phyloP scores from a whole-genome alignment of 2,888 invertebrate genomes.

The Chironomus tentans region DNA sequence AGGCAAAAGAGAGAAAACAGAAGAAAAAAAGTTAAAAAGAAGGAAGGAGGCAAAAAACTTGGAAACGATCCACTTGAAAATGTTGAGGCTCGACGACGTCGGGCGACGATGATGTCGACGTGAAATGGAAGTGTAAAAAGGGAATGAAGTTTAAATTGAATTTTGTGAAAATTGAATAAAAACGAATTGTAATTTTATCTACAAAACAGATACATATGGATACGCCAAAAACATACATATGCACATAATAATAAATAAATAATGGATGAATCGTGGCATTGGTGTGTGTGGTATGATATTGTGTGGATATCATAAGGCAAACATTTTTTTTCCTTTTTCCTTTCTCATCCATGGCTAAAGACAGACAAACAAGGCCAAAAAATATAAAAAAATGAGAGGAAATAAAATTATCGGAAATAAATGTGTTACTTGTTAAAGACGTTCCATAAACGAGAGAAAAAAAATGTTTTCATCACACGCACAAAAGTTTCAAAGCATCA shows the following conservation, averaged over 20 bases:
- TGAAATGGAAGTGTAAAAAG: not conserved
- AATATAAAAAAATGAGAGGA: too few relatives aligned
- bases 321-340: not conserved
- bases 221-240: not conserved
- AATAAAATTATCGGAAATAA: too few relatives aligned
- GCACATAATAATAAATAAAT: not conserved
- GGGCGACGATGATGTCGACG: not conserved
- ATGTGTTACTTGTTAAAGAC: too few relatives aligned
- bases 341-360: too few relatives aligned
- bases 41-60: not conserved
- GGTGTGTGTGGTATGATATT: too few relatives aligned
- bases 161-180: slow-evolving; percentile 12
- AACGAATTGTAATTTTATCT: slow-evolving; percentile 5
- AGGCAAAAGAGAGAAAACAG: not conserved
- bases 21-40: too few relatives aligned
- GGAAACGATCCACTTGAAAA: slow-evolving; percentile 10
- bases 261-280: not conserved
- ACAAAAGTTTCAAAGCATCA: not conserved
- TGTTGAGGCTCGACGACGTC: not conserved
- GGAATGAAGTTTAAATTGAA: slow-evolving; percentile 9
- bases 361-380: too few relatives aligned
- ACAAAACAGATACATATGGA: not conserved
- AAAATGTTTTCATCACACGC: not conserved
- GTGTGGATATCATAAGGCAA: not conserved
- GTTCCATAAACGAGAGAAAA: not conserved